phyloP scores from a whole-genome alignment of 2,888 invertebrate species.

The Siphlonurus alternatus region DNA sequence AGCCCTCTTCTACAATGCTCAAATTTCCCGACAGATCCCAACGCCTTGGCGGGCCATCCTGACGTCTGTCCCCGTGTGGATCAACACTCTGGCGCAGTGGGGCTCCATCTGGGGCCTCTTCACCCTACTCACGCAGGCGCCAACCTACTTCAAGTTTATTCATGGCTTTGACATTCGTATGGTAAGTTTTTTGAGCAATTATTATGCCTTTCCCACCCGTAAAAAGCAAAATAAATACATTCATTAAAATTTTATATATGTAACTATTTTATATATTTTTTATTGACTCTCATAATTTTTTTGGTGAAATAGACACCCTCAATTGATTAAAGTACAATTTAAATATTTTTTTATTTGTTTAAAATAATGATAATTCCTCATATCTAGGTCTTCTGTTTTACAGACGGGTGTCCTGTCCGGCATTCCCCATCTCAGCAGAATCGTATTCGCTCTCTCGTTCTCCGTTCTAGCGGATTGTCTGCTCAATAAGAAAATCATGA shows the following conservation, averaged over 20 bases:
- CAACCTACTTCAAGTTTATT: conserved; percentile 48
- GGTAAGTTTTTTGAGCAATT: conserved; percentile 36
- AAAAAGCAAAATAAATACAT: neutral
- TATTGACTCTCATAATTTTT: too few relatives aligned
- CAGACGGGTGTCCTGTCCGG: conserved; percentile 17
- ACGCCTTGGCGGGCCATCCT: conserved; percentile 46
- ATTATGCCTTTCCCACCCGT: too few relatives aligned
- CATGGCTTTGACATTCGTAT: conserved; percentile 49
- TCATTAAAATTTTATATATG: conserved; percentile 1
- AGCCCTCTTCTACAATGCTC: too few relatives aligned
- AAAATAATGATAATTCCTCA: too few relatives aligned
- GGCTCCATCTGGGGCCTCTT: conserved; percentile 52
- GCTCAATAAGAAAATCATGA: neutral
- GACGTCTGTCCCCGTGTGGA: conserved; percentile 42
- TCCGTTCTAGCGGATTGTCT: neutral
- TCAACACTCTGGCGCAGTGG: conserved; percentile 44
- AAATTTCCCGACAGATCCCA: too few relatives aligned
- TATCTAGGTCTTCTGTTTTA: too few relatives aligned
- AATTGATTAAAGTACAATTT: too few relatives aligned
- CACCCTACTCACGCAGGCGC: conserved; percentile 50
- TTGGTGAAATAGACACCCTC: too few relatives aligned
- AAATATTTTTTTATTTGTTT: too few relatives aligned
- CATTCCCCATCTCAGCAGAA: conserved; percentile 15
- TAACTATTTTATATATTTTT: too few relatives aligned
- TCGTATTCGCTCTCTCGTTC: conserved; percentile 14